Evolutionary conservation across 2,888 invertebrate species (phyloP).

Genomic region (Drosophila pseudotalamancana): DNA sequence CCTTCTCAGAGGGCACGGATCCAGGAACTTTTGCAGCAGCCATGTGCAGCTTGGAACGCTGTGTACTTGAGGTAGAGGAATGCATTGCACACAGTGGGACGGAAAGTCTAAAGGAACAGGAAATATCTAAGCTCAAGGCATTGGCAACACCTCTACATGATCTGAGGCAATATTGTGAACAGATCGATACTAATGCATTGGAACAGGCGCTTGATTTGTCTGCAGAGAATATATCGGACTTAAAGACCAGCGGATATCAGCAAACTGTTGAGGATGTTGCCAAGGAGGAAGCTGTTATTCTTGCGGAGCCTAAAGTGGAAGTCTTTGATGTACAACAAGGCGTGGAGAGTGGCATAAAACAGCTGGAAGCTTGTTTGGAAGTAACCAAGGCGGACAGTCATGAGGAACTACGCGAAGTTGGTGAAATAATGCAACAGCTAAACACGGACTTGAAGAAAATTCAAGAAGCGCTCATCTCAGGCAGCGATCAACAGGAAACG

Average conservation of each 20-base stretch:
- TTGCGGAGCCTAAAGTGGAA: constrained; percentile 40
- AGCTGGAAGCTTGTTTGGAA: constrained; percentile 79
- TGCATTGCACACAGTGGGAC: constrained; percentile 62
- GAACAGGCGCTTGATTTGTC: constrained; percentile 86
- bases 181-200: constrained; percentile 77
- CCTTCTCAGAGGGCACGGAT: constrained; percentile 78
- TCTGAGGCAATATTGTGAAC: constrained; percentile 78
- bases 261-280: constrained; percentile 55
- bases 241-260: constrained; percentile 84
- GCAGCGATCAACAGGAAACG: constrained; percentile 62
- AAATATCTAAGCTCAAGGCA: constrained; percentile 64
- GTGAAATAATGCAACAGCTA: constrained; percentile 75
- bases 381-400: constrained; percentile 56
- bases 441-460: constrained; percentile 70
- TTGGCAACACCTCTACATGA: constrained; percentile 79
- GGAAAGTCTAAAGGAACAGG: constrained; percentile 55
- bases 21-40: constrained; percentile 81
- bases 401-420: constrained; percentile 69
- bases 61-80: constrained; percentile 80
- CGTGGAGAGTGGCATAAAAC: constrained; percentile 80
- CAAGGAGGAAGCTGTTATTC: constrained; percentile 36
- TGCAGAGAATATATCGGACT: constrained; percentile 86
- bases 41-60: constrained; percentile 75
- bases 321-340: constrained; percentile 54
- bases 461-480: constrained; percentile 56